Evolutionary conservation across 2,888 invertebrate species (phyloP), one percentile per base, ranked within the genome.

Genomic region (Cylloceria caligata): DNA sequence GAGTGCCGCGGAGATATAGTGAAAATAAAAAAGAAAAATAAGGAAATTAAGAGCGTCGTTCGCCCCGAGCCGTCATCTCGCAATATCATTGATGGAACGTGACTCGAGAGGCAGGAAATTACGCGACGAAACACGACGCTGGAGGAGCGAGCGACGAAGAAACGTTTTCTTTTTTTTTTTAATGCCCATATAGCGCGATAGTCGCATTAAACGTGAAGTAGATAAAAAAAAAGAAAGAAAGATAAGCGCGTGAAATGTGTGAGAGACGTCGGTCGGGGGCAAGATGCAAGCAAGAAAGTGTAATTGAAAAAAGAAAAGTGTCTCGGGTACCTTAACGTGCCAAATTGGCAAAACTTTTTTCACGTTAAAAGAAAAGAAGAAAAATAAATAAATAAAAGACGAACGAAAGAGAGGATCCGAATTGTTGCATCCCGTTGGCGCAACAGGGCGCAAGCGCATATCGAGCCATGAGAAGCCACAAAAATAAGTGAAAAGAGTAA

Each of bases 371-470:
- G 16, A 52, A 55, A n/a, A 21, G 3, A 57, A 57, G 16, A 52
- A 55, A n/a, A 21, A 1, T 27, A 45, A 49, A 19, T 0, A 39
- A 30, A 27, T 11, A 21, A 49, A 68, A 36, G 2, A 19, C 2
- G 4, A 49, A 24, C 19, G 21, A 52, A 11, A 9, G 24, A 67
- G 45, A 67, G 11, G 3, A 65, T 42, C 24, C 36, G 62, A 71
- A 81, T 62, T 47, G 55, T 65, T 75, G 47, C 24, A 49, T 76
- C 49, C 36, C 39, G 42, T 68, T 57, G 60, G 45, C 69, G 62
- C 3, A 72, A n/a, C 24, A 79, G 71, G 45, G 84, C 84, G 83
- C 84, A 84, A 82, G 84, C 82, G 84, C 78, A 83, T 80, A 75
- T 82, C 69, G 80, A 82, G 78, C 76, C 60, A 84, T 79, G 75